These are phyloP conservation scores for Drosophila ananassae DNA, from an alignment of 1,140 invertebrate genomes.

Conservation along the genomic window DNA sequence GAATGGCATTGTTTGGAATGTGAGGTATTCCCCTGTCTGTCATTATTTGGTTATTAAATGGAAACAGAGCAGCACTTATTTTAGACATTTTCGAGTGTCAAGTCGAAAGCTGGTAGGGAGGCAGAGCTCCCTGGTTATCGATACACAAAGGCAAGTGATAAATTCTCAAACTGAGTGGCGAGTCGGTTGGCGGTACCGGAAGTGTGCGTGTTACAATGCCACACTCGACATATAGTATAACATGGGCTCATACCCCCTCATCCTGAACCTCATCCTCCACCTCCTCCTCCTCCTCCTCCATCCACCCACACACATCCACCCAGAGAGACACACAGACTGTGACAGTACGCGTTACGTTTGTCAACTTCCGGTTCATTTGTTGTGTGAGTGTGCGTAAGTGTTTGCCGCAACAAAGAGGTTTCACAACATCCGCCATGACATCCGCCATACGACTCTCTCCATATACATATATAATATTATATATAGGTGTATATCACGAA, in stretches of 20 bases:
- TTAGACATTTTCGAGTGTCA: slow-evolving; percentile 52
- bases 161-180: slow-evolving; percentile 36
- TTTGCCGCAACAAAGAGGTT: slow-evolving; percentile 59
- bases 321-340: slow-evolving; percentile 18
- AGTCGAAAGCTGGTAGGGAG: neutral
- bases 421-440: slow-evolving; percentile 59
- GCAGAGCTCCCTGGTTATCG: slow-evolving; percentile 32
- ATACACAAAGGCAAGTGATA: slow-evolving; percentile 60
- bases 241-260: neutral
- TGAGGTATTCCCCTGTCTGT: neutral
- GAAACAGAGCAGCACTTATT: slow-evolving; percentile 43
- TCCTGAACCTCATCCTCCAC: too few species aligned
- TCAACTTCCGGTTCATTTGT: slow-evolving; percentile 61
- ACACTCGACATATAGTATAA: slow-evolving; percentile 19
- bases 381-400: slow-evolving; percentile 32
- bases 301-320: slow-evolving; percentile 10
- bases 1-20: neutral
- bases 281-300: neutral
- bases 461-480: neutral
- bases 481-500: neutral
- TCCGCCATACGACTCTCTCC: slow-evolving; percentile 20
- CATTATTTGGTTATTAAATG: slow-evolving; percentile 1
- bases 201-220: slow-evolving; percentile 65
- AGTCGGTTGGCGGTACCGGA: slow-evolving; percentile 40
- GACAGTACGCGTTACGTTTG: slow-evolving; percentile 51